Conservation (phyloP, 2,113 vertebrate genomes). For the Myotis lucifugus region DNA sequence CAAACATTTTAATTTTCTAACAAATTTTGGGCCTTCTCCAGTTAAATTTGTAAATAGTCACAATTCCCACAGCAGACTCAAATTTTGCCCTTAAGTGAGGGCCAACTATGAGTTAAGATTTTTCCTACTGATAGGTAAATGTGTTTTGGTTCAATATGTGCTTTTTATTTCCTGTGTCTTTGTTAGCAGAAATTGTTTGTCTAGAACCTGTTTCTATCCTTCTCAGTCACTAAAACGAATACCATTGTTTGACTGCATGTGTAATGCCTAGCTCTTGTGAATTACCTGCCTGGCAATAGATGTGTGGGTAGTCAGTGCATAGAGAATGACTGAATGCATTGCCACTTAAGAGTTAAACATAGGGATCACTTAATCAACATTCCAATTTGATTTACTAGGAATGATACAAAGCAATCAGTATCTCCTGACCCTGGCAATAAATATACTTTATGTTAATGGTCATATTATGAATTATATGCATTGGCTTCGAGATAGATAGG, state of each 20-base stretch:
- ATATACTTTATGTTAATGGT: slow-evolving; percentile 35
- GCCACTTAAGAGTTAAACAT: slow-evolving; percentile 34
- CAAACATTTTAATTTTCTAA: background rate
- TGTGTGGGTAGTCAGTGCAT: background rate
- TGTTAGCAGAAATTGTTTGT: background rate
- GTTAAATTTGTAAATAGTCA: background rate
- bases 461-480: background rate
- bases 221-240: background rate
- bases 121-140: background rate
- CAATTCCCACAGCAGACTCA: background rate
- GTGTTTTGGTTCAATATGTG: background rate
- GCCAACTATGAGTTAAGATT: background rate
- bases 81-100: background rate
- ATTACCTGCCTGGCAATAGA: background rate
- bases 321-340: background rate
- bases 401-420: slow-evolving; percentile 39
- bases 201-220: background rate
- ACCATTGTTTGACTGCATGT: fast-evolving
- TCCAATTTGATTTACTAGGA: slow-evolving; percentile 12
- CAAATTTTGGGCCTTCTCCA: background rate
- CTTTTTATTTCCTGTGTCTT: background rate
- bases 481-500: background rate
- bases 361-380: slow-evolving; percentile 19
- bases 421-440: background rate
- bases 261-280: background rate